These are phyloP conservation scores for Orthonychiurus folsomi DNA, from an alignment of 2,888 invertebrate genomes.

Conservation along the genomic window DNA sequence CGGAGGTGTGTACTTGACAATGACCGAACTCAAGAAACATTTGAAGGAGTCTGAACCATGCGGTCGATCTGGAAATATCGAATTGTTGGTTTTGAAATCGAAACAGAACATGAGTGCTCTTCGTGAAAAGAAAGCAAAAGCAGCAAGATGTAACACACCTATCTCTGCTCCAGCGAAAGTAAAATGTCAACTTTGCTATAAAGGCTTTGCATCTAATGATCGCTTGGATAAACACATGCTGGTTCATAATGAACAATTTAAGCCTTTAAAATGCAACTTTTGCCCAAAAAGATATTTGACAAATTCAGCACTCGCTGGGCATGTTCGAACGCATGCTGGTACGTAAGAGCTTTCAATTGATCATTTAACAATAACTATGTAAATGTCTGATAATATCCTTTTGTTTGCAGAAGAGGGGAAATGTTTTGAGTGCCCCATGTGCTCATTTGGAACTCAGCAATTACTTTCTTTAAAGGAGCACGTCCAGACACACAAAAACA, in stretches of 20 bases:
- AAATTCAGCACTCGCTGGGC: conserved; percentile 62
- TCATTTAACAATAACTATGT: conserved; percentile 2
- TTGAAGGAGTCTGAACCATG: background rate
- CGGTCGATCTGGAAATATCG: background rate
- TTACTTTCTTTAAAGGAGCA: conserved; percentile 58
- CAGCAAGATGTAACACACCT: background rate
- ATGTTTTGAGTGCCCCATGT: conserved; percentile 64
- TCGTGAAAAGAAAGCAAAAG: background rate
- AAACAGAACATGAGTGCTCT: background rate
- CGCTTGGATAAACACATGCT: conserved; percentile 56
- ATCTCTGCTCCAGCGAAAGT: conserved; percentile 43
- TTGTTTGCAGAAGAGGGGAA: conserved; percentile 48
- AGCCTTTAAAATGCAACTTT: conserved; percentile 58
- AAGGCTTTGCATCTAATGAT: conserved; percentile 55
- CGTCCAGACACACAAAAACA: conserved; percentile 52
- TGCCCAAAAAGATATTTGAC: conserved; percentile 61
- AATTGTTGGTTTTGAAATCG: background rate
- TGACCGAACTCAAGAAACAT: background rate
- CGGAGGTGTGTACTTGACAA: background rate
- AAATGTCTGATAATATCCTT: background rate
- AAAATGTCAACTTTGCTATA: conserved; percentile 59
- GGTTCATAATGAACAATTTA: conserved; percentile 60
- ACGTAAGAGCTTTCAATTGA: conserved; percentile 33
- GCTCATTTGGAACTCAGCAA: conserved; percentile 58
- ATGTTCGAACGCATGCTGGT: conserved; percentile 59